Evolutionary conservation across 2,797 vertebrate species (phyloP), one percentile per base, ranked within the genome.

Genomic region (Pangasius larnaudii): DNA sequence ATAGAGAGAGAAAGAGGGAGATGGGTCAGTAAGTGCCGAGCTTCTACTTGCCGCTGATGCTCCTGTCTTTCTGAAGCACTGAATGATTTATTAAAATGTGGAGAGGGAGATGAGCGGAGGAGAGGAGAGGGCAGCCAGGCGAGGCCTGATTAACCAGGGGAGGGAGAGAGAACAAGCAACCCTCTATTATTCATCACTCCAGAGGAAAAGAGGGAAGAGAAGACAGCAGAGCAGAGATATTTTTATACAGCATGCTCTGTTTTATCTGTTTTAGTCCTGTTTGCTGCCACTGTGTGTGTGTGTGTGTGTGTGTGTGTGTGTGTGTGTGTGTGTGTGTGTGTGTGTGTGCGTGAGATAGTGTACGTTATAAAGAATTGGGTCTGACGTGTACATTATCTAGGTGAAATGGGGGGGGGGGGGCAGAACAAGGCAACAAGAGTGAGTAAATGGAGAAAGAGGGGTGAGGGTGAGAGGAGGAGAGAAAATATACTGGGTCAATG

Each of bases 71-170:
- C 81, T 74, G 86, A 85, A 88, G 87, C 51, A 53, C 92, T 93
- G 93, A 93, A 96, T 96, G 94, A 96, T 96, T 96, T 95, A 96
- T 96, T 94, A 93, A 95, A 93, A 93, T 83, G 87, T 92, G 78
- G 46, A 86, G 86, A 69, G 85, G 81, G 71, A 88, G 86, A 91
- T 87, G 89, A 92, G 93, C 93, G 92, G 90, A 92, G 81, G 59
- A 84, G 71, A 84, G 56, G 89, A 91, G 92, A 94, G 95, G 93
- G 93, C 94, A 94, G 94, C 92, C 94, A 95, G 93, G 93, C 94
- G 86, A 93, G 93, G 93, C 90, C 94, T 95, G 95, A 96, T 96
- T 95, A 95, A 95, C 93, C 91, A 90, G 89, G 92, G 92, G 92
- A 95, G 93, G 89, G 89, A 93, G 92, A 93, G 92, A 95, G 93